phyloP scores from a whole-genome alignment of 2,113 vertebrate species.

The mouse (Mus musculus) region DNA sequence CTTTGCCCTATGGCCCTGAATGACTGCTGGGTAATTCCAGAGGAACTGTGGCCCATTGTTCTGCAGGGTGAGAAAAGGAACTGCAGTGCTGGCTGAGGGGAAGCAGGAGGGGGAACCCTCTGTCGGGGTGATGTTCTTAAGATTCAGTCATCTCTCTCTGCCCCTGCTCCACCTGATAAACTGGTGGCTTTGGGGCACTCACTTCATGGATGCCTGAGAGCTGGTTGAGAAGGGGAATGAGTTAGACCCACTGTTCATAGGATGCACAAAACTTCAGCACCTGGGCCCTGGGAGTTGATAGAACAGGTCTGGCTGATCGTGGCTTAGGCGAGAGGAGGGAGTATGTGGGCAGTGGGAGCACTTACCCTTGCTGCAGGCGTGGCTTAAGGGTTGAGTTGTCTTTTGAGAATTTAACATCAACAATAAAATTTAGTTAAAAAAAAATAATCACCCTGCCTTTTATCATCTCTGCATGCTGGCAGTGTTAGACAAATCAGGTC shows the following conservation, averaged over 20 bases:
- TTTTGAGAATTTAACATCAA: conserved; percentile 44
- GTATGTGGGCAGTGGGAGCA: too few species aligned
- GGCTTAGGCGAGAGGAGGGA: not conserved
- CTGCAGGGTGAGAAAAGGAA: conserved; percentile 60
- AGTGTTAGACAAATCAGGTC: not conserved
- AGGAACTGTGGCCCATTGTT: conserved; percentile 46
- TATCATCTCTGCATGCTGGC: not conserved
- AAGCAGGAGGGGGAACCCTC: conserved; percentile 37
- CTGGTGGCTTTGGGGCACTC: not conserved
- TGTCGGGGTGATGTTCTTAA: not conserved
- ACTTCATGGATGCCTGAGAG: not conserved
- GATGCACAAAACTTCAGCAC: not conserved
- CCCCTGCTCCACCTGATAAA: not conserved
- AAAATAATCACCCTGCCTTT: not conserved
- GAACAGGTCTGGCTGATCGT: not conserved
- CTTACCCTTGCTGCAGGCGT: not conserved
- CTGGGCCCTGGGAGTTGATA: not conserved
- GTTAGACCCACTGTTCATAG: not conserved
- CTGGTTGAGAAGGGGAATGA: not conserved
- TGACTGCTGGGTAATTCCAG: conserved; percentile 61
- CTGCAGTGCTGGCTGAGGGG: not conserved
- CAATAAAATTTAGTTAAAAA: not conserved
- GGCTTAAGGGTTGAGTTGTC: not conserved
- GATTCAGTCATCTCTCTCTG: not conserved
- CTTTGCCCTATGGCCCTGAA: not conserved